Conservation (phyloP, 2,113 vertebrate species). For the Cyanoderma ruficeps region DNA sequence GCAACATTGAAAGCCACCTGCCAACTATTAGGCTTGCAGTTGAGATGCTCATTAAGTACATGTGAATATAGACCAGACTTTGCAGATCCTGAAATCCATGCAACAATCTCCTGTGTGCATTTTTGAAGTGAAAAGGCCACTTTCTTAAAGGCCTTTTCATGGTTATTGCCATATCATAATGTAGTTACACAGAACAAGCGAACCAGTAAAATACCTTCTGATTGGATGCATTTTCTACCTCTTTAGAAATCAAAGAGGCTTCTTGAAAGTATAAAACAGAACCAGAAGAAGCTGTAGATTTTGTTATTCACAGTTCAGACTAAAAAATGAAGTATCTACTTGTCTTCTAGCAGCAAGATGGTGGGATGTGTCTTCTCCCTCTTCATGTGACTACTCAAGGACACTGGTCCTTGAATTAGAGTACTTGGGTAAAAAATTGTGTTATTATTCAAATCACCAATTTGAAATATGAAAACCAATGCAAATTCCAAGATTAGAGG, state of each 20-base stretch:
- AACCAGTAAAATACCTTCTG: background rate
- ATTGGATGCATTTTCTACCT: background rate
- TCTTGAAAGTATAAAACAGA: background rate
- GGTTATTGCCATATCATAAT: background rate
- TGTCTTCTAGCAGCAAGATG: background rate
- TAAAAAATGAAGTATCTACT: background rate
- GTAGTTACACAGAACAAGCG: background rate
- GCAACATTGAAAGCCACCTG: background rate
- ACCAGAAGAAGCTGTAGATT: background rate
- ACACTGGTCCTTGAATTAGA: background rate
- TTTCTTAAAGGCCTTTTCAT: background rate
- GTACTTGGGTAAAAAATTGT: background rate
- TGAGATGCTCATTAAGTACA: background rate
- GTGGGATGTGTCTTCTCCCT: background rate
- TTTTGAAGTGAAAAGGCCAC: background rate
- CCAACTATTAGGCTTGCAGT: background rate
- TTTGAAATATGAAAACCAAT: background rate
- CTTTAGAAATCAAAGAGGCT: background rate
- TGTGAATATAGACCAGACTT: background rate
- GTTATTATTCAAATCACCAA: background rate
- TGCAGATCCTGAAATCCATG: background rate
- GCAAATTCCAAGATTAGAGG: background rate
- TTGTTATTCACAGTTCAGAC: background rate
- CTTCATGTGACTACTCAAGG: background rate
- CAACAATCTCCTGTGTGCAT: background rate